These are phyloP conservation scores for Heliconius eleuchia DNA, from an alignment of 1,140 invertebrate species.

Conservation along the genomic window DNA sequence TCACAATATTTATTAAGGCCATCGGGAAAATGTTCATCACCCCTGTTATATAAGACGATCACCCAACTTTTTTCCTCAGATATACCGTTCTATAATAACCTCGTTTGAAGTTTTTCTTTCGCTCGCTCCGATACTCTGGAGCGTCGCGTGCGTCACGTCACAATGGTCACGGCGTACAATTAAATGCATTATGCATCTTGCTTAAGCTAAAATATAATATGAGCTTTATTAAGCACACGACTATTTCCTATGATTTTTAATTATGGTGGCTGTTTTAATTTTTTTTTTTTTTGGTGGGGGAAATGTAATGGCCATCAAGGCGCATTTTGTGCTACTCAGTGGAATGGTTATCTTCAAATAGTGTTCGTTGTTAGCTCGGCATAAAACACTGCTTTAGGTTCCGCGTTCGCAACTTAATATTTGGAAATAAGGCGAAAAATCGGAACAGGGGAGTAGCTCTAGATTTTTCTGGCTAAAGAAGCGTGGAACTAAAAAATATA, in stretches of 20 bases:
- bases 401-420: no score
- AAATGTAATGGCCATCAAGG: no score
- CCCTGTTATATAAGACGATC: conserved; percentile 6
- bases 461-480: no score
- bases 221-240: conserved; percentile 8
- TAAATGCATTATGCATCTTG: conserved; percentile 40
- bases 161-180: conserved; percentile 39
- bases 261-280: not conserved
- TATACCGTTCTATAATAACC: conserved; percentile 42
- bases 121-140: conserved; percentile 47
- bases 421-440: no score
- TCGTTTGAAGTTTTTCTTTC: conserved; percentile 56
- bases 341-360: no score
- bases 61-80: conserved; percentile 13
- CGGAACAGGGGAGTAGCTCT: no score
- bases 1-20: not conserved
- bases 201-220: not conserved
- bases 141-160: conserved; percentile 58
- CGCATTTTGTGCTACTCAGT: no score
- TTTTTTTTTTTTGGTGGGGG: no score
- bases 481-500: no score
- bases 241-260: not conserved
- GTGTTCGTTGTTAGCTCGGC: no score
- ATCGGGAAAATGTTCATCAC: not conserved
- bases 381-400: no score